Base-by-base conservation (phyloP, 2,113 vertebrate species). In the Protobothrops mucrosquamatus region DNA sequence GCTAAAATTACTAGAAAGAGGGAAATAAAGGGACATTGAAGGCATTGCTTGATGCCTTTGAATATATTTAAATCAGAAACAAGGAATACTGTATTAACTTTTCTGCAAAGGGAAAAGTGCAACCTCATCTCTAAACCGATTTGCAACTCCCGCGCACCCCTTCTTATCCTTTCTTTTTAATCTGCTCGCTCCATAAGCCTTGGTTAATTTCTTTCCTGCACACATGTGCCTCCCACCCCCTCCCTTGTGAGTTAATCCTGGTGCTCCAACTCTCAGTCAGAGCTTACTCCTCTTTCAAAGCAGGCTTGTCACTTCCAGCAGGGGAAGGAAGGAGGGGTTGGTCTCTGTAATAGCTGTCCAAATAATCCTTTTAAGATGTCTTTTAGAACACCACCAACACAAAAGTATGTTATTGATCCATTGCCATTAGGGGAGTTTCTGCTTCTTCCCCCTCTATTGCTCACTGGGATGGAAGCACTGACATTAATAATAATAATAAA, bases 111-210 rank as follows among this genome's bases (percentile, higher is more conserved):
- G 94, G 94, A 96, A 97, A 94, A 88, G 56, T 81, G 59, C 88
- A 86, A 85, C 88, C 86, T 89, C n/a, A 5, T n/a, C 69, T 69
- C 51, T 88, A 46, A 59, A 92, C 87, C 52, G 90, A 96, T 96
- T 95, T 95, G 91, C 95, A 95, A 95, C 88, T 94, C n/a, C 24
- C 34, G 69, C 56, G 92, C 52, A 93, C 81, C 64, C 54, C 92
- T 94, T 93, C 95, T 93, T 90, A 92, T 91, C 57, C 92, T 95
- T 95, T 95, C 93, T 94, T 61, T 95, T 96, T 94, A 94, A 94
- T 94, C 93, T 95, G 61, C 85, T 43, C 86, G 88, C 94, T 97
- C 94, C 92, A 94, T 91, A 96, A 95, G 89, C 24, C 86, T 94
- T 89, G 94, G 93, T 85, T 94, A 93, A 93, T 69, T 81, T n/a